Evolutionary conservation across 2,888 invertebrate species (phyloP), one percentile per base, ranked within the genome.

Genomic region (Cheilosia vernalis): DNA sequence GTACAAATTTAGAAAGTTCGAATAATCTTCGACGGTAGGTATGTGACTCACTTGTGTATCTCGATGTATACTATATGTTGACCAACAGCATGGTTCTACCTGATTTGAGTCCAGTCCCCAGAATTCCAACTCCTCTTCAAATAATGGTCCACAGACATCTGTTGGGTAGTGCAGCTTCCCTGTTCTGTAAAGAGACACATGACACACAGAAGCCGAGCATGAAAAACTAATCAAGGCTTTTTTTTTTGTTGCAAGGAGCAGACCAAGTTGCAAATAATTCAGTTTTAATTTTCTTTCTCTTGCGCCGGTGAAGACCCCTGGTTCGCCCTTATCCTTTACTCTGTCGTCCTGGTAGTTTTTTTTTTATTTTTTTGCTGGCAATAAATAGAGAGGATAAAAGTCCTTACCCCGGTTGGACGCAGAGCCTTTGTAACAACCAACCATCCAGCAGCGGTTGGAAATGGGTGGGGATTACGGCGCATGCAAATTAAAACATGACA

Each of bases 1-100:
- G 49, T 24, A 7, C 7, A 30, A 37, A 13, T 21, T 37, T 10
- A 53, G 9, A 47, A 15, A 33, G 6, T 6, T 56, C 2, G 6
- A 40, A 44, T n/a, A 37, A 9, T 1, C 4, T n/a, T 21, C 21
- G 4, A 17, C 21, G 4, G 5, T 4, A 17, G 4, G 5, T 4
- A 17, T 27, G 37, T 33, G 30, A 72, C 88, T 92, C 88, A 96
- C 96, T 95, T 95, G 94, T 87, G 97, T 96, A 90, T 96, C 96
- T 90, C 96, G 94, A 92, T 96, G 96, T 92, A 96, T 95, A 92
- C 96, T 96, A 88, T 98, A 99, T 27, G 98, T 99, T 93, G 98
- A 98, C 98, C 98, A 99, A 93, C 98, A 98, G 93, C 98, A 99
- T 4, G 98, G 98, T 92, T 98, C 98, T 90, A 99, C 98, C 93